These are phyloP conservation scores for Cladopsammia gracilis DNA, from an alignment of 64 coral and sea anemone species.

Conservation along the genomic window DNA sequence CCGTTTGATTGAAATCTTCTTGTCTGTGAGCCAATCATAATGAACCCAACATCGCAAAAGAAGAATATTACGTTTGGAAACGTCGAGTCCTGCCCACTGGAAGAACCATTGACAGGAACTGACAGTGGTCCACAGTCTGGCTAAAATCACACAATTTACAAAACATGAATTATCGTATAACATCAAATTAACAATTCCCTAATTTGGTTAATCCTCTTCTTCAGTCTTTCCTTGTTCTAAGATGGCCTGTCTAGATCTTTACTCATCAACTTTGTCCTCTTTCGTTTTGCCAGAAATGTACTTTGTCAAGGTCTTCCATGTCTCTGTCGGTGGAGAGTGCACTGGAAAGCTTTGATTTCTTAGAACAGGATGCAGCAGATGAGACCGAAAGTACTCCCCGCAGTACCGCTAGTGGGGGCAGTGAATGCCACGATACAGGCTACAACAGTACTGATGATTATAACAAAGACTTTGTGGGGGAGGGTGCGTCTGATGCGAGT, in stretches of 20 bases:
- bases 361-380: constrained; percentile 79
- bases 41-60: neutral
- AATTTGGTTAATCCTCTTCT: too few species aligned
- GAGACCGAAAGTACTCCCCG: constrained; percentile 71
- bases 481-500: constrained; percentile 46
- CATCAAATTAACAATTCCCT: too few species aligned
- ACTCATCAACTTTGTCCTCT: neutral
- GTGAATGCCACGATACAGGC: constrained; percentile 88
- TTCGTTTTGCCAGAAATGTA: constrained; percentile 62
- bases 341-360: constrained; percentile 92
- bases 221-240: too few species aligned
- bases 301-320: constrained; percentile 83
- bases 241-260: too few species aligned
- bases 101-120: neutral
- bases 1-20: constrained; percentile 23
- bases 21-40: too few species aligned
- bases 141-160: too few species aligned
- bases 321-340: constrained; percentile 93
- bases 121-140: constrained; percentile 61
- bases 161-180: too few species aligned
- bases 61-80: constrained; percentile 45
- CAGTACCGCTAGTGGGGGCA: constrained; percentile 75
- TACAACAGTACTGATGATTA: constrained; percentile 93
- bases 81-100: neutral
- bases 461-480: constrained; percentile 51